Base-by-base conservation (phyloP, 35 echinoderm and acorn worm genomes). In the Ophioderma brevispina region DNA sequence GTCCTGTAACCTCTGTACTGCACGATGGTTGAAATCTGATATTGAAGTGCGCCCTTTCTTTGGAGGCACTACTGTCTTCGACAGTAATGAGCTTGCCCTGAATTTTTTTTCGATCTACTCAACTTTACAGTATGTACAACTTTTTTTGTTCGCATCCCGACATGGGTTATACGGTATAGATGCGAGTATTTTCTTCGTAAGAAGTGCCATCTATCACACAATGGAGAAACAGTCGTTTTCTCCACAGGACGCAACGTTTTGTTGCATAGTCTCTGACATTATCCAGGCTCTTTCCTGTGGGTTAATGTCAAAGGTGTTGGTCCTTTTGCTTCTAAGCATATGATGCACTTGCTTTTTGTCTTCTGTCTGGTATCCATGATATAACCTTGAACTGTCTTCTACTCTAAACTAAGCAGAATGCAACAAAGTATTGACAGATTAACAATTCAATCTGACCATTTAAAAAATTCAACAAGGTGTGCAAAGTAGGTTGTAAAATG, bases 101-200 rank as follows among this genome's bases (percentile, higher is more conserved):
- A 89, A 89, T 42, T 78, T 80, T 38, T 89, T 89, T 78, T 89
- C 87, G 87, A 77, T 34, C 87, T 89, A 81, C n/a, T n/a, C n/a
- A n/a, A n/a, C 43, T 89, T 89, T 38, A 81, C 77, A 55, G 40
- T 81, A 59, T 76, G 52, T 35, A 89, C 77, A 89, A 89, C 49
- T 1, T 80, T 30, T 89, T 89, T 89, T n/a, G n/a, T n/a, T n/a
- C n/a, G n/a, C n/a, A 41, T 89, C 80, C 80, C 77, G 80, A 32
- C 25, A 35, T 10, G 52, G 34, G 63, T 89, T 77, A 37, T 76
- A 89, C 32, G 37, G 32, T 56, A 37, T 59, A 1, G 49, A 17
- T 34, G 35, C 41, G 81, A 52, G 81, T 37, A 81, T 36, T 50
- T 89, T 50, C 3, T 89, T 76, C 55, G 87, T 55, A 78, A 89